Evolutionary conservation across 2,888 invertebrate genomes (phyloP), one percentile per base, ranked within the genome.

Genomic region (Autographa pulchrina): DNA sequence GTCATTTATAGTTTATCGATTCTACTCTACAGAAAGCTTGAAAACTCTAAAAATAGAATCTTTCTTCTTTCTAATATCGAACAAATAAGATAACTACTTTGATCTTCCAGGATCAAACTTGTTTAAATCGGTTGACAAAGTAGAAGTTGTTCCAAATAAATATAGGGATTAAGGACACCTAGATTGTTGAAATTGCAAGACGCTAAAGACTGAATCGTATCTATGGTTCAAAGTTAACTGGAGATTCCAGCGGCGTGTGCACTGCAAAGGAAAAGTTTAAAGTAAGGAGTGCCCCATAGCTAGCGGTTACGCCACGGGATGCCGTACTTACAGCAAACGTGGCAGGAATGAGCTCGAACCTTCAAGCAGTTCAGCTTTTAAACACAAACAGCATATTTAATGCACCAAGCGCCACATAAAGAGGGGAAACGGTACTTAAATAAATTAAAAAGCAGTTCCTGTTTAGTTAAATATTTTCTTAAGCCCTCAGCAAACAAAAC

Each of bases 341-440:
- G 64, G 64, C 62, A 74, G 72, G 80, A 80, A 82, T 74, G 79
- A 74, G 73, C 72, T 62, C 62, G 70, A 71, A 72, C 65, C 72
- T 72, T 31, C 72, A 75, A 71, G 83, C 69, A 73, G 74, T 72
- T 75, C 68, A 67, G 60, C 74, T 65, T 70, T 67, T 68, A 66
- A 72, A 66, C 66, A 72, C 83, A 84, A 84, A 78, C 83, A 73
- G 83, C 76, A 82, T 84, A 78, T 80, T 78, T 73, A 80, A 83
- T 82, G 64, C 56, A 70, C 58, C 56, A 52, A 69, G 14, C 48
- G 60, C 54, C 77, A 75, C 67, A 73, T 70, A 75, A 74, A 74
- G 62, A 70, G 59, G 72, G 65, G 69, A 68, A 74, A 72, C 65
- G 60, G 72, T 60, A 65, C 52, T 65, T 59, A 63, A 59, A 70